These are phyloP conservation scores for Furcifer pardalis DNA, from an alignment of 2,797 vertebrate species.

Conservation along the genomic window DNA sequence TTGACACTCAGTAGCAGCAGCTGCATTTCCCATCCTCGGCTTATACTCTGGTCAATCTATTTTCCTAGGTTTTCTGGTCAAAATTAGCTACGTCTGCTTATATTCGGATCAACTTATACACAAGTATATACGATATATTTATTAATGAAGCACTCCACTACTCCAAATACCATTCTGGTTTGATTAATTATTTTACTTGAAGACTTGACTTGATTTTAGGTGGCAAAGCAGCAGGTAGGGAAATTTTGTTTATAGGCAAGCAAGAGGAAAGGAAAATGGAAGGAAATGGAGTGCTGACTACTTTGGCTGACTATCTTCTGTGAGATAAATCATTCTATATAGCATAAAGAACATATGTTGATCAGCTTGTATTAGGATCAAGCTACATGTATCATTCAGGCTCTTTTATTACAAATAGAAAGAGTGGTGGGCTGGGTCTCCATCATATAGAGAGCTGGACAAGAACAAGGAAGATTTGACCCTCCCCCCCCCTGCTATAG, in stretches of 20 bases:
- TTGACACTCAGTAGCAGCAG: no score
- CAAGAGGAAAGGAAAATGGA: not conserved
- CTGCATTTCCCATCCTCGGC: no score
- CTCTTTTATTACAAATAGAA: not conserved
- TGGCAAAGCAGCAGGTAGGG: not conserved
- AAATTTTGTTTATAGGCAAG: not conserved
- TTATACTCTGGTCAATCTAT: no score
- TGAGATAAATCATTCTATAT: no score
- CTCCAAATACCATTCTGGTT: not conserved
- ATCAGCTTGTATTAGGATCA: not conserved
- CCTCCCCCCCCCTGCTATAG: not conserved
- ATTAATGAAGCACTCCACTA: not conserved
- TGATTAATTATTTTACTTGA: conserved; percentile 23
- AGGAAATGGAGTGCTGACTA: no score
- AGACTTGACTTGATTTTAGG: conserved; percentile 17
- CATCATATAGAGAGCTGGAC: not conserved
- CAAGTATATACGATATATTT: no score
- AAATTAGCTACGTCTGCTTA: no score
- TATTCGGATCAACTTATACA: no score
- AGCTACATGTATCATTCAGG: not conserved
- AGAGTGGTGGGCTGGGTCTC: not conserved
- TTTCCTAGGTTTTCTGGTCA: no score
- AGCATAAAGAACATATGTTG: not conserved
- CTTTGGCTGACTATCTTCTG: no score
- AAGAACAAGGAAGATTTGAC: not conserved